Percentiles rank a stretch among this genome's conserved stretches.
Conservation (phyloP, 2,888 invertebrate genomes). For the Netelia fuscicornis region DNA sequence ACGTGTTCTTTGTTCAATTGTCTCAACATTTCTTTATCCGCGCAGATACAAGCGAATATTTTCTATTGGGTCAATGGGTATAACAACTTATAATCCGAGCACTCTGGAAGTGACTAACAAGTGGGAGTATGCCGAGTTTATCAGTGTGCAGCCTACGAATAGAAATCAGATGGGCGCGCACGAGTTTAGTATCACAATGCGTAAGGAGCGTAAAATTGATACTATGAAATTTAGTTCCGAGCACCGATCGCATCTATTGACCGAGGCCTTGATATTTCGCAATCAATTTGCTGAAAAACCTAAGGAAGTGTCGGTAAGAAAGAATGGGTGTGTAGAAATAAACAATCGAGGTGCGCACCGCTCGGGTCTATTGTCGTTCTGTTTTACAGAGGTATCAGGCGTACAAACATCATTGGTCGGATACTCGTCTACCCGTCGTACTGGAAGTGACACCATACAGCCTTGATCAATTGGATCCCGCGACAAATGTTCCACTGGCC, state of each 20-base stretch:
- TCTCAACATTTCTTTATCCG: background rate
- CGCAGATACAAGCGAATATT: slow-evolving; percentile 97
- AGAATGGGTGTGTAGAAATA: background rate
- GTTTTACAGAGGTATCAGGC: slow-evolving; percentile 91
- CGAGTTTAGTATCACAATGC: slow-evolving; percentile 94
- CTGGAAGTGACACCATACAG: slow-evolving; percentile 97
- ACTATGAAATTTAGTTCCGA: slow-evolving; percentile 99
- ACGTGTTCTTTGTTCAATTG: background rate
- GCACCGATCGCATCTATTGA: slow-evolving; percentile 95
- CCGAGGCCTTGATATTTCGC: slow-evolving; percentile 94
- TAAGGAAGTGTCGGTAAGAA: slow-evolving; percentile 90
- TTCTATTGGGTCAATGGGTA: slow-evolving; percentile 97
- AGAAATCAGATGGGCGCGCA: slow-evolving; percentile 85
- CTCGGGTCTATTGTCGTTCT: slow-evolving; percentile 21
- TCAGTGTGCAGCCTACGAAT: slow-evolving; percentile 88
- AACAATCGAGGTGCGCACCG: background rate
- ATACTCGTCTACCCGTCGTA: slow-evolving; percentile 93
- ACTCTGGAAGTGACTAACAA: slow-evolving; percentile 96
- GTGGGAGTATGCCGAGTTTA: slow-evolving; percentile 94
- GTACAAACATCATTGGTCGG: slow-evolving; percentile 99
- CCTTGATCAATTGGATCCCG: slow-evolving; percentile 96
- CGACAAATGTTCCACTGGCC: slow-evolving; percentile 92
- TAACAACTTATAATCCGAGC: slow-evolving; percentile 98
- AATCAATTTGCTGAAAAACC: slow-evolving; percentile 93
- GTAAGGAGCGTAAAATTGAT: slow-evolving; percentile 96